Conservation (phyloP, 37 sponge, comb jelly and placozoan genomes). For the Amphimedon queenslandica region DNA sequence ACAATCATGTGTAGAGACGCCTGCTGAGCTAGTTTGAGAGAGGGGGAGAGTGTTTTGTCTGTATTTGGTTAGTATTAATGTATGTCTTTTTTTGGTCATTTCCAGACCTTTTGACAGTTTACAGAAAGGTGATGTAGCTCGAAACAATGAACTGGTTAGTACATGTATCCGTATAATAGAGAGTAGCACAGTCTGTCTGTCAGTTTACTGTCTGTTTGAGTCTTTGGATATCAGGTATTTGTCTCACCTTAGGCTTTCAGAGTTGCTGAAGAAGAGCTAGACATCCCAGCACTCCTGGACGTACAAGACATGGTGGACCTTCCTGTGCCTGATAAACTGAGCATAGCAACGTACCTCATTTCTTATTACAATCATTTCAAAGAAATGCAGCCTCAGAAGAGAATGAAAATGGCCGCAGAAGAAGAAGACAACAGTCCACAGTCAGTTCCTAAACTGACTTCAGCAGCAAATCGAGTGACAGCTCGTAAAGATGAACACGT, state of each 20-base stretch:
- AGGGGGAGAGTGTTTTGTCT: background rate
- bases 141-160: slow-evolving; percentile 83
- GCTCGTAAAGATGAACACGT: too few relatives aligned
- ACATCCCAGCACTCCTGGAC: slow-evolving; percentile 85
- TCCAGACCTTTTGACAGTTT: slow-evolving; percentile 72
- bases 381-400: slow-evolving; percentile 42
- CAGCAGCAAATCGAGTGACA: too few relatives aligned
- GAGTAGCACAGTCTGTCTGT: background rate
- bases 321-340: slow-evolving; percentile 87
- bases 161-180: background rate
- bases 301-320: slow-evolving; percentile 92
- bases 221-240: background rate
- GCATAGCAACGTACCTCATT: slow-evolving; percentile 84
- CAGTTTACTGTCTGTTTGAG: background rate
- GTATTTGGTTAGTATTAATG: too few relatives aligned
- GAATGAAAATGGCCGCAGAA: too few relatives aligned
- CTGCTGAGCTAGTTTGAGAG: background rate
- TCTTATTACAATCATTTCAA: slow-evolving; percentile 95
- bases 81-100: background rate
- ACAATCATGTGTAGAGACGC: background rate
- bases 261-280: slow-evolving; percentile 81
- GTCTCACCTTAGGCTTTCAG: slow-evolving; percentile 61
- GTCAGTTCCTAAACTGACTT: too few relatives aligned
- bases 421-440: too few relatives aligned
- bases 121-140: slow-evolving; percentile 59